Evolutionary conservation across 2,113 vertebrate genomes (phyloP), one percentile per base, ranked within the genome.

Genomic region (Xenus cinereus): DNA sequence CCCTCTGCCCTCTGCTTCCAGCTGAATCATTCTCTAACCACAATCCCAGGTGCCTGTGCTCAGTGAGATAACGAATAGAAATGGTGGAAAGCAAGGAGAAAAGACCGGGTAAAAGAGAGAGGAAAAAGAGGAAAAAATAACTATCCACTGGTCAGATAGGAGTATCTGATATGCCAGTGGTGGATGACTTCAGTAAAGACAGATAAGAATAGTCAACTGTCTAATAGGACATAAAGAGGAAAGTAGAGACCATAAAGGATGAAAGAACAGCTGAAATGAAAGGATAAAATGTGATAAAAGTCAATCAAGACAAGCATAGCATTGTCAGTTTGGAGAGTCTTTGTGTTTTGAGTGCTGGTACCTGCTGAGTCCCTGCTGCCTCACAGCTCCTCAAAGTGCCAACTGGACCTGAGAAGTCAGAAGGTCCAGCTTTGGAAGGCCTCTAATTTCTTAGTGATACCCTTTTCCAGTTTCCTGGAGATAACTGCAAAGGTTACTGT

Each of bases 1-100:
- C 46, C 54, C 80, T 91, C 76, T 84, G 77, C 62, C 62, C 35
- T 89, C 50, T 93, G 54, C 37, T 79, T 97, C 82, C 82, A 93
- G 66, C 62, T 93, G 89, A 89, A 57, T 68, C 73, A 50, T 82
- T 68, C 54, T 21, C 2, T 12, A 62, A 60, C 30, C 2, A 2
- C 22, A 85, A 10, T 76, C n/a, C 48, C 32, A 35, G 23, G n/a
- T 57, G 26, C 39, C 82, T 93, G n/a, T 35, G 15, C 33, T 87
- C 4, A 1, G 14, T 56, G 84, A 71, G 35, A 72, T 72, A 89
- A 66, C 24, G 89, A 84, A 75, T n/a, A 75, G 51, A 80, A 76
- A 59, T 33, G 7, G 24, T 60, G 14, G 32, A 79, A 53, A 68
- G 35, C 39, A 80, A 77, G 50, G 50, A 71, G 27, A 84, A 71